A percentile compares a stretch with the other conserved stretches of the same genome.
These are phyloP conservation scores for Paramuricea clavata DNA, from an alignment of 92 coral and sea anemone genomes.

Conservation along the genomic window DNA sequence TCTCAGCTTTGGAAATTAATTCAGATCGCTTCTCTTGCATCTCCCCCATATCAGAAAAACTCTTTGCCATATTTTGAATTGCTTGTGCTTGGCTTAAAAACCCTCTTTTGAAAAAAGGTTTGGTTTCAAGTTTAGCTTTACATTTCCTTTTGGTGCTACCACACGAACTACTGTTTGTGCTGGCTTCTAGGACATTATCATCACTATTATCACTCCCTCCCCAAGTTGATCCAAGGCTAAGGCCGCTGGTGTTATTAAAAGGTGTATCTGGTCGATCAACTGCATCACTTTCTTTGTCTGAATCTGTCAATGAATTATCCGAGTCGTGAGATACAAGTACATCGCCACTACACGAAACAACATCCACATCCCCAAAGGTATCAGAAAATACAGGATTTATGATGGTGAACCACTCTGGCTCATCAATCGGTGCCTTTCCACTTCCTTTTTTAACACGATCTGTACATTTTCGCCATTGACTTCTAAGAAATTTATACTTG, in stretches of 20 bases:
- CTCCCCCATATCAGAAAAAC: constrained; percentile 56
- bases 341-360: constrained; percentile 55
- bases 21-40: constrained; percentile 45
- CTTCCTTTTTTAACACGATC: constrained; percentile 58
- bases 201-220: background rate
- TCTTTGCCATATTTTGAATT: constrained; percentile 65
- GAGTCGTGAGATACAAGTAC: constrained; percentile 25
- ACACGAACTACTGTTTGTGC: constrained; percentile 24
- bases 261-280: constrained; percentile 39
- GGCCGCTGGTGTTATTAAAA: constrained; percentile 18
- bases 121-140: constrained; percentile 39
- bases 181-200: constrained; percentile 30
- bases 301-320: constrained; percentile 29
- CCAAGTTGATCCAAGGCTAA: constrained; percentile 3
- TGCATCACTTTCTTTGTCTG: constrained; percentile 52
- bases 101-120: constrained; percentile 26
- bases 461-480: constrained; percentile 57
- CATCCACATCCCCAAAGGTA: constrained; percentile 65
- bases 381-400: constrained; percentile 68
- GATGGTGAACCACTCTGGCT: constrained; percentile 68
- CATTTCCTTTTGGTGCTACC: constrained; percentile 40
- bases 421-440: constrained; percentile 50
- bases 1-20: constrained; percentile 46
- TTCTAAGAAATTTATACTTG: constrained; percentile 51
- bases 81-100: constrained; percentile 64